Base-by-base conservation (phyloP, 2,797 vertebrate genomes). In the Cirrhinus molitorella region DNA sequence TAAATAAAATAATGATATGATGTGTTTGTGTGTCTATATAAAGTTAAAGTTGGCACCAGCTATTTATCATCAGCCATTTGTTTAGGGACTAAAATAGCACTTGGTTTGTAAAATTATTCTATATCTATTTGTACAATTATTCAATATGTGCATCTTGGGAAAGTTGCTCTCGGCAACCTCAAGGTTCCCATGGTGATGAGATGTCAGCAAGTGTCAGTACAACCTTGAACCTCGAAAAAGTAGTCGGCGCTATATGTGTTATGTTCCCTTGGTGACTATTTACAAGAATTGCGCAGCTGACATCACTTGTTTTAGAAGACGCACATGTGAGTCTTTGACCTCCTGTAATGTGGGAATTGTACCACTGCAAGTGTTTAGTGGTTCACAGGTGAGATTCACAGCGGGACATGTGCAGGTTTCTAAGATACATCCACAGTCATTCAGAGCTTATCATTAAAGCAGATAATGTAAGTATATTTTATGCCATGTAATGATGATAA, bases 121-220 rank as follows among this genome's bases (percentile, higher is more conserved):
- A 25, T 6, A 75, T 75, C 73, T 75, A 75, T 75, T 75, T 59
- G 73, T 59, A 75, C 53, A 75, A 75, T 75, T 59, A 79, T 53
- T 23, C 5, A n/a, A 40, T 47, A 72, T 61, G 37, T 47, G 31
- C 67, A 72, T 71, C 53, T 59, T 70, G 67, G 67, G 23, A 72
- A 68, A 45, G 67, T 59, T 59, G 34, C 51, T 59, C 19, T 78
- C 43, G 57, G 57, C 37, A 63, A 45, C 59, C 59, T 78, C 76
- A 71, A 47, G 40, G 53, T 81, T 72, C 25, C 67, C 23, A 59
- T 71, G 67, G n/a, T 70, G 40, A 80, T 71, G 67, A 31, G 51
- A 47, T 70, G 51, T 72, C 37, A 71, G 23, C 10, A 14, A 81
- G 67, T 28, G 40, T 72, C 67, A 81, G 40, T 40, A 12, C 28